phyloP scores from a whole-genome alignment of 2,113 vertebrate genomes.

The Melanerpes aurifrons region DNA sequence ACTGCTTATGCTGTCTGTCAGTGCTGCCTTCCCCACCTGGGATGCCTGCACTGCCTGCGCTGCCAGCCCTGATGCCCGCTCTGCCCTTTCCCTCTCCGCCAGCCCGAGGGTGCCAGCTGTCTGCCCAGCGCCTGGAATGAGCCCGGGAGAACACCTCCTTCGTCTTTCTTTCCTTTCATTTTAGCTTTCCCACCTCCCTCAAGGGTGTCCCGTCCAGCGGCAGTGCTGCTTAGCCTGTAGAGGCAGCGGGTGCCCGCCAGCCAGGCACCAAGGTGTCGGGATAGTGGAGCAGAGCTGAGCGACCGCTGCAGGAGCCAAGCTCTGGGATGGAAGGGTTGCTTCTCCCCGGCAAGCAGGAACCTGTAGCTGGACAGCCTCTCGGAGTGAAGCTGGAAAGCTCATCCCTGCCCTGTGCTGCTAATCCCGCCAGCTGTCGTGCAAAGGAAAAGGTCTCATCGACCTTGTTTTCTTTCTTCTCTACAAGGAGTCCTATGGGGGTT shows the following conservation, averaged over 20 bases:
- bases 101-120: neutral
- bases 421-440: neutral
- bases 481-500: neutral
- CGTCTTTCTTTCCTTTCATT: neutral
- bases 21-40: neutral
- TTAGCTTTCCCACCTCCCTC: neutral
- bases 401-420: neutral
- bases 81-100: neutral
- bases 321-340: neutral
- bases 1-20: neutral
- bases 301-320: neutral
- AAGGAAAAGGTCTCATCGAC: slow-evolving; percentile 9
- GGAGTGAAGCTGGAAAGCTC: neutral
- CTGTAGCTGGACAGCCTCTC: slow-evolving; percentile 24
- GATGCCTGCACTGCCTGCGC: neutral
- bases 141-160: neutral
- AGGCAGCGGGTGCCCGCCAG: neutral
- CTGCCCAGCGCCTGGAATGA: neutral
- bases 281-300: neutral
- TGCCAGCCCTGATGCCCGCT: neutral
- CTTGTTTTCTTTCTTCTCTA: neutral
- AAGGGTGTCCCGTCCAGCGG: neutral
- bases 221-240: neutral
- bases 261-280: neutral
- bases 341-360: neutral